These are phyloP conservation scores for Carterocephalus palaemon DNA, from an alignment of 2,888 invertebrate genomes.

Conservation along the genomic window DNA sequence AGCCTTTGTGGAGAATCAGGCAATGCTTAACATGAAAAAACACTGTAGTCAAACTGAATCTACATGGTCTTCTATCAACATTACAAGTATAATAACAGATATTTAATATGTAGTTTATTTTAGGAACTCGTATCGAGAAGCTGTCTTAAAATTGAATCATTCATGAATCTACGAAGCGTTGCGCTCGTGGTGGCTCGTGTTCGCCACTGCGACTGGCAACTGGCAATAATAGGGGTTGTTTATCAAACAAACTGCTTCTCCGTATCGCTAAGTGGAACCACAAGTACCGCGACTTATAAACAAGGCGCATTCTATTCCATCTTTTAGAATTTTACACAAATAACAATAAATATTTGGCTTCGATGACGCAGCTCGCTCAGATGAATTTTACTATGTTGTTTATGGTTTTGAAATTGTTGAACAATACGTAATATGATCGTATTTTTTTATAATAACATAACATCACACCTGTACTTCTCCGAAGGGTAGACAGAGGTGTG, in stretches of 20 bases:
- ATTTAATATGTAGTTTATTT: too few relatives aligned
- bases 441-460: too few relatives aligned
- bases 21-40: too few relatives aligned
- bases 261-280: slow-evolving; percentile 20
- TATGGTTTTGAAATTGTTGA: not conserved
- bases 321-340: slow-evolving; percentile 26
- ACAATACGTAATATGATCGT: too few relatives aligned
- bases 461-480: too few relatives aligned
- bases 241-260: slow-evolving; percentile 19
- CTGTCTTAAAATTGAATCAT: slow-evolving; percentile 15
- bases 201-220: too few relatives aligned
- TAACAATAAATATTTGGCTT: slow-evolving; percentile 22
- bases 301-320: slow-evolving; percentile 12
- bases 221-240: slow-evolving; percentile 19
- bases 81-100: too few relatives aligned
- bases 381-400: slow-evolving; percentile 4
- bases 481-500: too few relatives aligned
- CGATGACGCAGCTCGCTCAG: slow-evolving; percentile 13
- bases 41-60: too few relatives aligned
- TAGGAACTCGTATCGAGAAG: too few relatives aligned
- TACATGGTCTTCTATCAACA: too few relatives aligned
- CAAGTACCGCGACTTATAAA: slow-evolving; percentile 9
- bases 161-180: slow-evolving; percentile 7
- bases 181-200: slow-evolving; percentile 11
- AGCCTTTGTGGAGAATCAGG: too few relatives aligned